phyloP scores from a whole-genome alignment of 2,113 vertebrate genomes.

The Platysteira castanea region DNA sequence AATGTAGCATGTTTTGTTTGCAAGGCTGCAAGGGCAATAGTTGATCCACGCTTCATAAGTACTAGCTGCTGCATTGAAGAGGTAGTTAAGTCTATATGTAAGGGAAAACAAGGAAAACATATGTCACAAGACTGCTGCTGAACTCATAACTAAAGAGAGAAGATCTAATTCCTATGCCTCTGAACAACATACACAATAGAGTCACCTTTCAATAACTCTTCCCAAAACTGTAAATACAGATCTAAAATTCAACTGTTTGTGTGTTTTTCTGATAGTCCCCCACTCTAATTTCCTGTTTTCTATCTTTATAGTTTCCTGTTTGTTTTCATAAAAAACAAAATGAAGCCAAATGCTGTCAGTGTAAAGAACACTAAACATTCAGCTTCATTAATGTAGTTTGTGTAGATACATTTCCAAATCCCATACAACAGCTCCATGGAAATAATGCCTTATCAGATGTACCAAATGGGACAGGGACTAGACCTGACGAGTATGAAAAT shows the following conservation, averaged over 20 bases:
- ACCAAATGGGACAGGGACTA: not conserved
- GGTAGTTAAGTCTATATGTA: not conserved
- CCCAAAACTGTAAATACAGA: not conserved
- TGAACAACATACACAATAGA: not conserved
- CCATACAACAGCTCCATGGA: not conserved
- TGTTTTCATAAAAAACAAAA: not conserved
- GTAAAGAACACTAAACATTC: not conserved
- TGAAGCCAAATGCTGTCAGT: not conserved
- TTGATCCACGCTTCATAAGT: accelerated
- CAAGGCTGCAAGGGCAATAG: not conserved
- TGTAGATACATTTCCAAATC: not conserved
- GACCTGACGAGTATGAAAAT: not conserved
- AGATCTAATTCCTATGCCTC: not conserved
- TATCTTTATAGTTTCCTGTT: not conserved
- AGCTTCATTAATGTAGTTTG: not conserved
- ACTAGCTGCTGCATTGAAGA: not conserved
- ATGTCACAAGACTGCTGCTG: not conserved
- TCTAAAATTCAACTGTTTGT: not conserved
- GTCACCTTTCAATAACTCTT: not conserved
- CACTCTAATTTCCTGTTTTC: not conserved
- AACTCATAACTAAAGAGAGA: not conserved
- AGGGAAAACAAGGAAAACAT: not conserved
- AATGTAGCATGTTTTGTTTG: not conserved
- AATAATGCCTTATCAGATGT: not conserved
- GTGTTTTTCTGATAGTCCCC: not conserved